Evolutionary conservation across 2,797 vertebrate species (phyloP).

Genomic region (Siniperca obscura): DNA sequence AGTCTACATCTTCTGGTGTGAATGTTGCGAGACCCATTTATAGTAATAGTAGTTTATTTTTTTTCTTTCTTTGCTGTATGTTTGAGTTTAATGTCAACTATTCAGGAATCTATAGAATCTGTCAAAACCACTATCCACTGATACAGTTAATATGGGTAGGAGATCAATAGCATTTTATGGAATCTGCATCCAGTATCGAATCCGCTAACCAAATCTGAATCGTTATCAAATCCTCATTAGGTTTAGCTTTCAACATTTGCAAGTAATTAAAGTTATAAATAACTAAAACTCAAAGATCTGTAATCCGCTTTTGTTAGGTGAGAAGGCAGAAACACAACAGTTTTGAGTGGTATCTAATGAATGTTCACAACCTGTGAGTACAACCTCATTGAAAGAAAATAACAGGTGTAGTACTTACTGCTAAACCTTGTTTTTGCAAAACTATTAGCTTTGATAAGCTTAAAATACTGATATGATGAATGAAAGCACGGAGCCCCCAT

Average conservation of each 20-base stretch:
- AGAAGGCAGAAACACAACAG: neutral
- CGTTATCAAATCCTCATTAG: neutral
- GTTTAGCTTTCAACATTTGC: neutral
- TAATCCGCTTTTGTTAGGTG: too few species aligned
- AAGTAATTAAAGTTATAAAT: too few species aligned
- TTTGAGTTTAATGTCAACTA: neutral
- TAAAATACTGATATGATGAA: too few species aligned
- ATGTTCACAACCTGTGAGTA: neutral
- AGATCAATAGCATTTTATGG: neutral
- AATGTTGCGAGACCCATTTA: neutral
- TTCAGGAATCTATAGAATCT: neutral
- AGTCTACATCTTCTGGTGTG: neutral
- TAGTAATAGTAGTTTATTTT: too few species aligned
- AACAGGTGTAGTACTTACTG: too few species aligned
- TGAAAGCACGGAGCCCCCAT: too few species aligned
- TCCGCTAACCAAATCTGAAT: neutral
- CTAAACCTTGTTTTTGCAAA: too few species aligned
- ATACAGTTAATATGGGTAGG: neutral
- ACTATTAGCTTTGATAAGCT: too few species aligned
- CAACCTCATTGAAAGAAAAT: too few species aligned
- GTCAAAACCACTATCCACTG: neutral
- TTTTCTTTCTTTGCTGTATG: neutral
- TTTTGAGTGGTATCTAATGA: slow-evolving; percentile 8
- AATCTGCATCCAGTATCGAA: neutral
- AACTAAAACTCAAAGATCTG: too few species aligned